Percentiles rank a stretch among this genome's conserved stretches.
These are phyloP conservation scores for Crax fasciolata DNA, from an alignment of 2,797 vertebrate genomes.

Conservation along the genomic window DNA sequence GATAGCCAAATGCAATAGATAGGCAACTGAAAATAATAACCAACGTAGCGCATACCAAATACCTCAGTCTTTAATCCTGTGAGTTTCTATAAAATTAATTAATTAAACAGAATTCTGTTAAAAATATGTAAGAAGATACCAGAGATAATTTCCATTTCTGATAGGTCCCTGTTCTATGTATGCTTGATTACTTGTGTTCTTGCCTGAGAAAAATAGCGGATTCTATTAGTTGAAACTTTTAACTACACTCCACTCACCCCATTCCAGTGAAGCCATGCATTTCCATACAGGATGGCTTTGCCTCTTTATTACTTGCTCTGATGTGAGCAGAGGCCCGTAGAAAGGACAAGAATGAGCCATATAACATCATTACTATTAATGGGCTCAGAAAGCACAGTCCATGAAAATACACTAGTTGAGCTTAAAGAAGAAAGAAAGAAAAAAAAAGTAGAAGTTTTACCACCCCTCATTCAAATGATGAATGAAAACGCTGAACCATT, in stretches of 20 bases:
- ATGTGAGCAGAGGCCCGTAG: slow-evolving; percentile 51
- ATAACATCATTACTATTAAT: slow-evolving; percentile 74
- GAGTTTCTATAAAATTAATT: background rate
- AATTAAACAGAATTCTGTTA: background rate
- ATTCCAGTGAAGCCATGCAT: background rate
- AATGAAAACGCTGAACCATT: slow-evolving; percentile 72
- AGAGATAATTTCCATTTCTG: background rate
- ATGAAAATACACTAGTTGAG: slow-evolving; percentile 59
- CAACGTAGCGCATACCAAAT: background rate
- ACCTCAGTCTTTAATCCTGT: background rate
- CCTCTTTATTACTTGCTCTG: slow-evolving; percentile 63
- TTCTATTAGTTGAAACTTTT: background rate
- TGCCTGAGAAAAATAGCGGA: background rate
- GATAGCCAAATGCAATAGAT: background rate
- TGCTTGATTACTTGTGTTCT: background rate
- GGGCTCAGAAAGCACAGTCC: slow-evolving; percentile 65
- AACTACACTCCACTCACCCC: background rate
- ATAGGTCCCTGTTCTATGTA: background rate
- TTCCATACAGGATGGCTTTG: slow-evolving; percentile 3
- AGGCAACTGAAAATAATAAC: background rate
- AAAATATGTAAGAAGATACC: background rate
- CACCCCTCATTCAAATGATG: slow-evolving; percentile 71
- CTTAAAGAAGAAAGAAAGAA: background rate
- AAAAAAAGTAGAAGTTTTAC: slow-evolving; percentile 42
- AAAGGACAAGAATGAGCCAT: slow-evolving; percentile 63